Base-by-base conservation (phyloP, 2,797 vertebrate genomes). In the Pyrocephalus nanus region DNA sequence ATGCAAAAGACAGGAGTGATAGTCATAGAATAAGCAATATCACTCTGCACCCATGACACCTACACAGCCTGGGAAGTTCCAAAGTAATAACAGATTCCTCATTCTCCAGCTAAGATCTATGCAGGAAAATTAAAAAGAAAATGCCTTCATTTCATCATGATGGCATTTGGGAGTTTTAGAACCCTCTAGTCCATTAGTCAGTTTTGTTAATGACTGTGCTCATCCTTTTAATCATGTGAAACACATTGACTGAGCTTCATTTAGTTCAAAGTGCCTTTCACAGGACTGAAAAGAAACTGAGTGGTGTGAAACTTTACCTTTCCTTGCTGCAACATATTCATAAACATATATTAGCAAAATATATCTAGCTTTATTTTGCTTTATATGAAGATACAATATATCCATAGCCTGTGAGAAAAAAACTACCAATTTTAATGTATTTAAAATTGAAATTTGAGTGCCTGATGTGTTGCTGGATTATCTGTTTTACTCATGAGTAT, bases 191-290 rank as follows among this genome's bases (percentile, higher is more conserved):
- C 96, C 97, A 97, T 98, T 97, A 98, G 92, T 98, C 97, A 98
- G 96, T 92, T 97, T 97, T 97, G 95, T 97, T 98, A 98, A 98
- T 98, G 97, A 97, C 95, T 96, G n/a, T 96, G 93, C 81, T 97
- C 96, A 97, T 97, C 92, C 92, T 96, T 97, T 97, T 98, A 97
- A 98, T 98, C 97, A 97, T 95, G 95, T 95, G 74, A 94, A 97
- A 87, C 92, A 96, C 92, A 95, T 90, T 96, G 95, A 96, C 92
- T 93, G 90, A 97, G 90, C 67, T 96, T 97, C 96, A 96, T 94
- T 97, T 97, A 96, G 92, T 97, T 98, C 97, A 97, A 98, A 98
- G 97, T 98, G 97, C 95, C 96, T 98, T 98, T 98, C 97, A 97
- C 91, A 97, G 96, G 36, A 69, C 79, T 82, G 95, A 96, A 76